phyloP scores from a whole-genome alignment of 1,140 invertebrate species.

The Sycophaga agraensis region DNA sequence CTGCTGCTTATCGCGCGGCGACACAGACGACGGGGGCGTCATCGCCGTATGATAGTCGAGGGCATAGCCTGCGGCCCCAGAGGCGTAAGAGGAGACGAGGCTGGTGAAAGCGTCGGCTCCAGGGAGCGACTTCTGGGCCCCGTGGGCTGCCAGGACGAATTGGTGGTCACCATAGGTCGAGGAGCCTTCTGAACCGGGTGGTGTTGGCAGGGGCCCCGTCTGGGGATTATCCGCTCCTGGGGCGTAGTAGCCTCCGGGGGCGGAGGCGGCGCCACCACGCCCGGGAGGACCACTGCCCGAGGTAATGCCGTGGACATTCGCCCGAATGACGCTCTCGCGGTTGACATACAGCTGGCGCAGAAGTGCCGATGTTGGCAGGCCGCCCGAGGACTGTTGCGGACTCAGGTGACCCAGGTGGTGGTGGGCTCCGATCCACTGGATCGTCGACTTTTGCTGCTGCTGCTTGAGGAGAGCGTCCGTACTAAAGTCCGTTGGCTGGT shows the following conservation, averaged over 20 bases:
- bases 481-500: conserved; percentile 82
- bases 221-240: conserved; percentile 54
- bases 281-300: conserved; percentile 49
- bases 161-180: conserved; percentile 73
- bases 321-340: conserved; percentile 90
- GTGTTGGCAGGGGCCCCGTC: conserved; percentile 76
- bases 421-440: conserved; percentile 90
- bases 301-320: conserved; percentile 77
- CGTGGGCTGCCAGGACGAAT: conserved; percentile 65
- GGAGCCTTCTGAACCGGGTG: conserved; percentile 80
- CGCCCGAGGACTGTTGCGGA: conserved; percentile 65
- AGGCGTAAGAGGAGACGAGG: conserved; percentile 63
- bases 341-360: conserved; percentile 87
- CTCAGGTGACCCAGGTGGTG: conserved; percentile 65
- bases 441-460: conserved; percentile 82
- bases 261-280: conserved; percentile 49
- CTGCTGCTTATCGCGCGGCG: conserved; percentile 83
- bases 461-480: conserved; percentile 81
- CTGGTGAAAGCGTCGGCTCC: conserved; percentile 62
- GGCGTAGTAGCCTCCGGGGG: conserved; percentile 56
- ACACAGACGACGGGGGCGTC: conserved; percentile 93
- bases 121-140: conserved; percentile 58
- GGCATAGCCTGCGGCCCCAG: conserved; percentile 66
- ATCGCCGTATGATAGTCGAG: conserved; percentile 88
- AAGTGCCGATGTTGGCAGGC: conserved; percentile 79